Evolutionary conservation across 2,888 invertebrate species (phyloP).

Genomic region (Eledone cirrhosa): DNA sequence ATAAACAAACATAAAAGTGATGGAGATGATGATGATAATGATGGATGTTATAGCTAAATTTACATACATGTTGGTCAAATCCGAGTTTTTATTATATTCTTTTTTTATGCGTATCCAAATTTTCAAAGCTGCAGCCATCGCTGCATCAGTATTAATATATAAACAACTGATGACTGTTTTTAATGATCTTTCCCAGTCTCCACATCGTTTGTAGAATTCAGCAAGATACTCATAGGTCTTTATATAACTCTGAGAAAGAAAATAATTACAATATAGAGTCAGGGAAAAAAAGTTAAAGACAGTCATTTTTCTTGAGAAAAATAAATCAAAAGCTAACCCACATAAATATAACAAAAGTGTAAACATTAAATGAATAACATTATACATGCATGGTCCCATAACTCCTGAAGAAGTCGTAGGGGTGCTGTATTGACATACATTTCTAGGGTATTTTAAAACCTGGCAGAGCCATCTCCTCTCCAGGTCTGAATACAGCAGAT

Average conservation of each 20-base stretch:
- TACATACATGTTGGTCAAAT: constrained; percentile 39
- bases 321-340: too few species aligned
- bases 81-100: constrained; percentile 35
- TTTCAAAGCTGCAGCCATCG: constrained; percentile 34
- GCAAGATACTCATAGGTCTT: constrained; percentile 37
- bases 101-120: constrained; percentile 44
- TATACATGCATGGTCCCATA: too few species aligned
- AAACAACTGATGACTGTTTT: constrained; percentile 37
- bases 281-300: too few species aligned
- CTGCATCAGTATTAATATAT: constrained; percentile 32
- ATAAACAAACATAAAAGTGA: background rate
- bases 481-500: too few species aligned
- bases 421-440: too few species aligned
- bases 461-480: too few species aligned
- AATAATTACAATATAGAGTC: background rate
- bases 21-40: background rate
- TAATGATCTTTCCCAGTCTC: constrained; percentile 34
- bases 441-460: too few species aligned
- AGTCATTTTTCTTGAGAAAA: too few species aligned
- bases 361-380: too few species aligned
- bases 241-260: constrained; percentile 34
- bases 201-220: constrained; percentile 34
- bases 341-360: too few species aligned
- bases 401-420: too few species aligned
- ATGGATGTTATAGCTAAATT: background rate